Evolutionary conservation across 2,113 vertebrate species (phyloP).

Genomic region (Pachypanchax playfairii): DNA sequence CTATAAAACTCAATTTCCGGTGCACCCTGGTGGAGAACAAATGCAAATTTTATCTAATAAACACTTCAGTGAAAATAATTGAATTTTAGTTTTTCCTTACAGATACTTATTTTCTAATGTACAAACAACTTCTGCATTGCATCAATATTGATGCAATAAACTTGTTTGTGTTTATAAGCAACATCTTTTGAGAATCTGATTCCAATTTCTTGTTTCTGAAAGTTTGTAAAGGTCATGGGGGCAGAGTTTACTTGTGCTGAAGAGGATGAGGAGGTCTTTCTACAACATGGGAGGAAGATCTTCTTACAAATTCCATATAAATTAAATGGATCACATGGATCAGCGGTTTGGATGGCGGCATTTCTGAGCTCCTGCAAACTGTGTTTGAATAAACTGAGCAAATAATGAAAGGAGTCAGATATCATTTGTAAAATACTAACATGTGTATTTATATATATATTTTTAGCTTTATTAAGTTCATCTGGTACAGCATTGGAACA

Average conservation of each 20-base stretch:
- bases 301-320: constrained; percentile 8
- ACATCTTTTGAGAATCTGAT: not conserved
- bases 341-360: constrained; percentile 3
- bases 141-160: no score
- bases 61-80: no score
- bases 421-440: constrained; percentile 52
- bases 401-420: constrained; percentile 20
- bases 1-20: no score
- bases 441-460: constrained; percentile 12
- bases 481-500: constrained; percentile 57
- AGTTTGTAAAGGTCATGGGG: constrained; percentile 82
- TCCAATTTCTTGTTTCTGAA: constrained; percentile 22
- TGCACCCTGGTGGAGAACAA: no score
- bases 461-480: constrained; percentile 66
- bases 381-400: constrained; percentile 44
- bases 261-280: constrained; percentile 6
- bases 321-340: constrained; percentile 16
- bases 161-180: not conserved
- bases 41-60: no score
- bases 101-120: no score
- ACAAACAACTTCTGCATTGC: no score
- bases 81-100: no score
- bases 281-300: constrained; percentile 5
- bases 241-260: constrained; percentile 79
- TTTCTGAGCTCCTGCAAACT: constrained; percentile 16